A percentile compares a stretch with the other conserved stretches of the same genome.
Conservation (phyloP, 1,140 invertebrate species). For the Drosophila kanapiae region DNA sequence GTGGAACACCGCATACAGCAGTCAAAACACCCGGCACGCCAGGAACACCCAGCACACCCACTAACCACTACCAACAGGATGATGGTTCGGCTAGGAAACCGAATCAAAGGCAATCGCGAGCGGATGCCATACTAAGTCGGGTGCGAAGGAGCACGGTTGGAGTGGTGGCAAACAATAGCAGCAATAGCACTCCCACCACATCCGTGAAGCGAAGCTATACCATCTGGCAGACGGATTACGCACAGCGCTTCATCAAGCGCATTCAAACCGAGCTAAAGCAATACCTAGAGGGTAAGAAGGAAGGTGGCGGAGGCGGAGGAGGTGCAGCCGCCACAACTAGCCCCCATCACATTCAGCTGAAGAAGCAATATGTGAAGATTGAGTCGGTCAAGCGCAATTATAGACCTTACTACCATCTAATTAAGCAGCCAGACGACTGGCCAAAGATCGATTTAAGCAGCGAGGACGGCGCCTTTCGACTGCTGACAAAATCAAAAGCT, state of each 20-base stretch:
- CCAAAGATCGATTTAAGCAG: slow-evolving; percentile 78
- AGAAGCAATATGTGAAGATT: slow-evolving; percentile 76
- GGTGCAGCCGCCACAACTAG: slow-evolving; percentile 5
- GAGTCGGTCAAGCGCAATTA: slow-evolving; percentile 77
- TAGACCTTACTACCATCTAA: slow-evolving; percentile 81
- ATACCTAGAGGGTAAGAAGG: slow-evolving; percentile 65
- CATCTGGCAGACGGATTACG: slow-evolving; percentile 87
- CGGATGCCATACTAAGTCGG: slow-evolving; percentile 90
- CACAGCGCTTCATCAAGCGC: slow-evolving; percentile 82
- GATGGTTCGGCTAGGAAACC: slow-evolving; percentile 46
- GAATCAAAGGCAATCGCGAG: slow-evolving; percentile 86
- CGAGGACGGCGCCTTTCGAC: slow-evolving; percentile 80
- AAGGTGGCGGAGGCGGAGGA: slow-evolving; percentile 21
- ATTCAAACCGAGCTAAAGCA: slow-evolving; percentile 71
- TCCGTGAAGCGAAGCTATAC: slow-evolving; percentile 53
- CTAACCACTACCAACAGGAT: slow-evolving; percentile 45
- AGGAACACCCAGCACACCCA: slow-evolving; percentile 42
- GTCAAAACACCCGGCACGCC: slow-evolving; percentile 60
- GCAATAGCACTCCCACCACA: slow-evolving; percentile 23
- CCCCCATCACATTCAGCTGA: slow-evolving; percentile 64
- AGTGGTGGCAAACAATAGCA: slow-evolving; percentile 18
- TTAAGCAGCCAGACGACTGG: slow-evolving; percentile 81
- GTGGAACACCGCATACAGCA: slow-evolving; percentile 49
- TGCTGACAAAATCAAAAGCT: slow-evolving; percentile 47
- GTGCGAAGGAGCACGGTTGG: slow-evolving; percentile 52